phyloP scores from a whole-genome alignment of 2,888 invertebrate genomes.

The Salticus scenicus region DNA sequence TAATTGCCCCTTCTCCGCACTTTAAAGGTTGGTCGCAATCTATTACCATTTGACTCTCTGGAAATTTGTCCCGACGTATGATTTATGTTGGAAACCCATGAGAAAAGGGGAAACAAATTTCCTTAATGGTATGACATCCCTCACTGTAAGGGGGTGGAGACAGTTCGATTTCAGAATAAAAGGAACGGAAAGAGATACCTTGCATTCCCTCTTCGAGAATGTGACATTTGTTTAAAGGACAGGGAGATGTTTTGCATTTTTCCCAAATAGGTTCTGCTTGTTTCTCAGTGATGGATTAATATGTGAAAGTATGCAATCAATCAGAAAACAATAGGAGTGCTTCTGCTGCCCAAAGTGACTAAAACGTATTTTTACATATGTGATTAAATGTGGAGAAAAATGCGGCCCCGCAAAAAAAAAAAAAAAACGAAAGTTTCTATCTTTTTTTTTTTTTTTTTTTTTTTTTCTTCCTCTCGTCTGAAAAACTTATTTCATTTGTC shows the following conservation, averaged over 20 bases:
- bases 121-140: slow-evolving; percentile 53
- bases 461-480: not conserved
- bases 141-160: slow-evolving; percentile 5
- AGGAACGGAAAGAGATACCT: slow-evolving; percentile 13
- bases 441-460: not conserved
- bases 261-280: not conserved
- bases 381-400: slow-evolving; percentile 19
- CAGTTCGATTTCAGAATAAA: slow-evolving; percentile 13
- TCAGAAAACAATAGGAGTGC: slow-evolving; percentile 21
- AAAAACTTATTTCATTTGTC: slow-evolving; percentile 9
- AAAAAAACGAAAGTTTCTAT: no score
- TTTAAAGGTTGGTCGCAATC: slow-evolving; percentile 40
- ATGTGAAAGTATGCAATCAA: slow-evolving; percentile 48
- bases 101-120: slow-evolving; percentile 53
- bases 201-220: not conserved
- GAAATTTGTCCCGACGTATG: slow-evolving; percentile 43
- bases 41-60: slow-evolving; percentile 61
- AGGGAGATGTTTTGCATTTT: not conserved
- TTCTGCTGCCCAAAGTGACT: not conserved
- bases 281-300: slow-evolving; percentile 48
- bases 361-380: slow-evolving; percentile 9
- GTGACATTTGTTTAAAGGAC: slow-evolving; percentile 8
- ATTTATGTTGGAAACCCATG: slow-evolving; percentile 55
- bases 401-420: slow-evolving; percentile 3
- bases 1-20: slow-evolving; percentile 1